phyloP scores from a whole-genome alignment of 2,888 invertebrate genomes.

The Agapostemon virescens region DNA sequence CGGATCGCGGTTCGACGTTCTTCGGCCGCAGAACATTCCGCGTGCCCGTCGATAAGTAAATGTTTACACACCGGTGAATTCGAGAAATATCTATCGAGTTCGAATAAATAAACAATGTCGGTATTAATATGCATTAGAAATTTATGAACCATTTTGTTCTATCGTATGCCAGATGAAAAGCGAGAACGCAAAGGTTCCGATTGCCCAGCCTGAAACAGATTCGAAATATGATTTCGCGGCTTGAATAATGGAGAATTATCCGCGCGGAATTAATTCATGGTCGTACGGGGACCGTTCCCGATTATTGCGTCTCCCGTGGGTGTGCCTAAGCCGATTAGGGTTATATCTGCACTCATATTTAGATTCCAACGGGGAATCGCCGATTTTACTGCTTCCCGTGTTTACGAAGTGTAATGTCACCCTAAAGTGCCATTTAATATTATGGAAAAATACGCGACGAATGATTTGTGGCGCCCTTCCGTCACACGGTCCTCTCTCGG shows the following conservation, averaged over 20 bases:
- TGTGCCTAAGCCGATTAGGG: constrained; percentile 60
- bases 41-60: neutral
- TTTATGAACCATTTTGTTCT: constrained; percentile 3
- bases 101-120: neutral
- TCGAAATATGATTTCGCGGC: constrained; percentile 69
- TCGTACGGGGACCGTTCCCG: constrained; percentile 56
- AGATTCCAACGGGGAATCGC: constrained; percentile 24
- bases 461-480: neutral
- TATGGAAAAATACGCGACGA: neutral
- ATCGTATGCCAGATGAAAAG: constrained; percentile 13
- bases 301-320: constrained; percentile 61
- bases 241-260: constrained; percentile 74
- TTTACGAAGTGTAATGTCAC: constrained; percentile 6
- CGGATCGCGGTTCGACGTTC: neutral
- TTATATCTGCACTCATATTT: constrained; percentile 57
- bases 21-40: neutral
- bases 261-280: constrained; percentile 69
- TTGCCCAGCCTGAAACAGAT: constrained; percentile 51
- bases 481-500: neutral
- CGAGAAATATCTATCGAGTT: neutral
- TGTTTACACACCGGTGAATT: neutral
- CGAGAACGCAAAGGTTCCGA: constrained; percentile 48
- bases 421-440: neutral
- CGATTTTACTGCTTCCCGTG: constrained; percentile 28
- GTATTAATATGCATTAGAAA: constrained; percentile 26